phyloP scores from a whole-genome alignment of 2,113 vertebrate genomes.

The Charadrius vociferus region DNA sequence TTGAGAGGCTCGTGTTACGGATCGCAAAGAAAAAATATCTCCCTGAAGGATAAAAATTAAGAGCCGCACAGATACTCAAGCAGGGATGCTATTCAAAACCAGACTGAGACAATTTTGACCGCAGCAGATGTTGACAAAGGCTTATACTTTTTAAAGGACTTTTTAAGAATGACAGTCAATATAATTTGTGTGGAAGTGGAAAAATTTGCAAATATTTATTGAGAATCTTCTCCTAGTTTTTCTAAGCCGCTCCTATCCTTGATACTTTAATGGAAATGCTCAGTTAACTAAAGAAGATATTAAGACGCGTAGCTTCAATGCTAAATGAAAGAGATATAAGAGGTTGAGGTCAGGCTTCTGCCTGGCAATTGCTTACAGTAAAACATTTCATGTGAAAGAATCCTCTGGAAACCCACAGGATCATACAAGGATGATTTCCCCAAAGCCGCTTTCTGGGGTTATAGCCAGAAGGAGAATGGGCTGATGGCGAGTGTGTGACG shows the following conservation, averaged over 20 bases:
- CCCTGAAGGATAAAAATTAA: background rate
- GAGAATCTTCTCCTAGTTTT: background rate
- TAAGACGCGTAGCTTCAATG: too few species aligned
- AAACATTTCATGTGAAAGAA: background rate
- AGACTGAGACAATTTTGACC: background rate
- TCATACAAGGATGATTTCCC: background rate
- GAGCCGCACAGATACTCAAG: background rate
- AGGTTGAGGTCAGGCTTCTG: background rate
- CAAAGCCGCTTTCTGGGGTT: fast-evolving
- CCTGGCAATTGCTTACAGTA: background rate
- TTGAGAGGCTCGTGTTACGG: background rate
- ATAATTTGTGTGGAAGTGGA: background rate
- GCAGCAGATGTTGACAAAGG: background rate
- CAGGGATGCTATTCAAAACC: background rate
- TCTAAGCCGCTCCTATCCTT: background rate
- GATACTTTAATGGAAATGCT: background rate
- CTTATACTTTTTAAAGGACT: background rate
- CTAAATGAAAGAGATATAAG: background rate
- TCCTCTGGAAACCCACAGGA: background rate
- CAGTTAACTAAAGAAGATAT: background rate
- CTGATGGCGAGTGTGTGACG: fast-evolving
- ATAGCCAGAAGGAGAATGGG: background rate
- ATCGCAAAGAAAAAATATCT: background rate
- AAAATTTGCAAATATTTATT: background rate
- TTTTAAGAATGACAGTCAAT: background rate